Percentiles rank a stretch among this genome's conserved stretches.
Conservation (phyloP, 2,888 invertebrate species). For the Vannuccia rotundouncinata region DNA sequence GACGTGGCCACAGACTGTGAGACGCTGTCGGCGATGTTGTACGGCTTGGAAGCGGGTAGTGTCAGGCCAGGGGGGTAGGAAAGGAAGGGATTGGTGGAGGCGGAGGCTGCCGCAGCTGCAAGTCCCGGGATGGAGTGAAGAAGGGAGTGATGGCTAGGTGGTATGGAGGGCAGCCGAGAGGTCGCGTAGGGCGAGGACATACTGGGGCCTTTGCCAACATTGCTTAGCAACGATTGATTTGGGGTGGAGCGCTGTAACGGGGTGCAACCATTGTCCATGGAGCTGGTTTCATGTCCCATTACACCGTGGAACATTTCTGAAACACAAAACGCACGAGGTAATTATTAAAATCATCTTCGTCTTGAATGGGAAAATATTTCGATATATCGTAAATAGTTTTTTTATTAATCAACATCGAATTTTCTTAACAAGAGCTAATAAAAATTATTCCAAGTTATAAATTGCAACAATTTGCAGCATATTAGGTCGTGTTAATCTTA, state of each 20-base stretch:
- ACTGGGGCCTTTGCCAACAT: not conserved
- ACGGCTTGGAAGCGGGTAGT: not conserved
- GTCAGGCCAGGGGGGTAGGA: not conserved
- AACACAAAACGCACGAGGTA: too few relatives aligned
- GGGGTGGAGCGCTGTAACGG: not conserved
- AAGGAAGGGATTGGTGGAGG: not conserved
- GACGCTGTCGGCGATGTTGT: not conserved
- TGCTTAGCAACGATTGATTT: not conserved
- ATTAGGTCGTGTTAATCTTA: too few relatives aligned
- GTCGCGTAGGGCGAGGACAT: not conserved
- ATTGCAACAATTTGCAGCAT: too few relatives aligned
- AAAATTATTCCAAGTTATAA: too few relatives aligned
- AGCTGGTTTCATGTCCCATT: not conserved
- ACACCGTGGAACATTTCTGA: slow-evolving; percentile 1
- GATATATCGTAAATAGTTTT: too few relatives aligned
- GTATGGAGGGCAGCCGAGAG: not conserved
- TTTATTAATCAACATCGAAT: too few relatives aligned
- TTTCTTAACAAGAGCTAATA: too few relatives aligned
- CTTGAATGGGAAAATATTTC: too few relatives aligned
- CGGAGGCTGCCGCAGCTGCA: not conserved
- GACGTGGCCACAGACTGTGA: not conserved
- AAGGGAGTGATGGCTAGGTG: not conserved
- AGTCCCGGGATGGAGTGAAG: not conserved
- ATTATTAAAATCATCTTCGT: too few relatives aligned
- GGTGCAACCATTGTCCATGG: not conserved